phyloP scores from a whole-genome alignment of 2,888 invertebrate genomes.

The Himalopsyche japonica region DNA sequence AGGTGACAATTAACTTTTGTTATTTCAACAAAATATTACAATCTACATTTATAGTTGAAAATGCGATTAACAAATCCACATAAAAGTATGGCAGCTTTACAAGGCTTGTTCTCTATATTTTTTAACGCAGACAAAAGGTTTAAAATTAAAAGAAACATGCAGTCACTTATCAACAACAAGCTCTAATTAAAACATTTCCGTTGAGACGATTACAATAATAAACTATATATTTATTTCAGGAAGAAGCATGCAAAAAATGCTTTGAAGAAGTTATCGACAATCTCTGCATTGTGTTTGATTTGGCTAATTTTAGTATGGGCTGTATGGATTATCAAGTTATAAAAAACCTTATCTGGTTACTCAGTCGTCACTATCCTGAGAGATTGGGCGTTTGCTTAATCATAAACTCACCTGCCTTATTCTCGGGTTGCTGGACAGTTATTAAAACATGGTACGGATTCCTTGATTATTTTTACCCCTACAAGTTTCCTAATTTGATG shows the following conservation, averaged over 20 bases:
- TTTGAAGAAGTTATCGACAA: constrained; percentile 81
- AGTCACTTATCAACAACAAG: no score
- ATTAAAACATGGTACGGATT: constrained; percentile 70
- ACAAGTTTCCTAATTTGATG: background rate
- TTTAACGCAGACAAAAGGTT: no score
- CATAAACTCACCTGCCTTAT: constrained; percentile 73
- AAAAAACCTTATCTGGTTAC: constrained; percentile 77
- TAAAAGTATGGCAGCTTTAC: no score
- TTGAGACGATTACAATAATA: background rate
- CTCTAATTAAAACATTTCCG: no score
- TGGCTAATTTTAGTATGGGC: constrained; percentile 71
- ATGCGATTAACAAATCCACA: no score
- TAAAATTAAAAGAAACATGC: no score
- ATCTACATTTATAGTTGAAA: no score
- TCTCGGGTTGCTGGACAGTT: constrained; percentile 77
- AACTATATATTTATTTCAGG: constrained; percentile 54
- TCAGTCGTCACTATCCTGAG: constrained; percentile 78
- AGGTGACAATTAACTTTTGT: no score
- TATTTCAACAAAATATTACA: no score
- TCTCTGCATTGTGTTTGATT: constrained; percentile 78
- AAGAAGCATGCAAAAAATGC: constrained; percentile 75
- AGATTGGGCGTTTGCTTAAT: constrained; percentile 76
- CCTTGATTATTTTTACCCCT: no score
- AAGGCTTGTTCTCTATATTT: no score
- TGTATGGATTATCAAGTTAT: constrained; percentile 83